Base-by-base conservation (phyloP, 2,113 vertebrate species). In the Carlito syrichta region DNA sequence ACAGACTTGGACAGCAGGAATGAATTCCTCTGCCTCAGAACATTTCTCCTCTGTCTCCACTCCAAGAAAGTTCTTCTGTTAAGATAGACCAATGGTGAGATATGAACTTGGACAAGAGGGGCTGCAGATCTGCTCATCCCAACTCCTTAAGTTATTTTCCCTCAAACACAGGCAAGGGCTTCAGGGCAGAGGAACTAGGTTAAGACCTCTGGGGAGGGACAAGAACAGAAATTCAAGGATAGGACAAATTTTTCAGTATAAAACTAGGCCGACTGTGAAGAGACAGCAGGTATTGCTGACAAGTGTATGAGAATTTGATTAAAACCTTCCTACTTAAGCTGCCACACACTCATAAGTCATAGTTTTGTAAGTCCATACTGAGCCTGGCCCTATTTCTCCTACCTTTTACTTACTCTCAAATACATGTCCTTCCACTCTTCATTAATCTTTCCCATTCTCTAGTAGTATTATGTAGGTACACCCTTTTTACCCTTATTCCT, bases 21-120 rank as follows among this genome's bases (percentile, higher is more conserved):
- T 66, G 52, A 38, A 54, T 6, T 22, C 73, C 27, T n/a, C 68
- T 3, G 13, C 17, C 38, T 38, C 60, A 1, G 10, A 35, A 6
- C 52, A 85, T 52, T 48, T 74, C 32, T 35, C 52, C 1, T 25
- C 30, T 6, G 0, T 40, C 3, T 48, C 63, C 38, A 30, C 38
- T 2, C 0, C 9, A 2, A 0, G 1, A 0, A 1, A 76, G 17
- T 5, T 22, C 19, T 0, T 1, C 7, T 7, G 71, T 77, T 91
- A 62, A 93, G 83, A 32, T 38, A 84, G 16, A 48, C 3, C 19
- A 16, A 69, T n/a, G 35, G 54, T 25, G 38, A n/a, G 10, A 32
- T 77, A 45, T 87, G 22, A 73, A 30, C 10, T 14, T 40, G 9
- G 30, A 23, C 13, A n/a, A 11, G 23, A 52, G 12, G n/a, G n/a